These are phyloP conservation scores for Mechanitis messenoides DNA, from an alignment of 2,888 invertebrate genomes.

Conservation along the genomic window DNA sequence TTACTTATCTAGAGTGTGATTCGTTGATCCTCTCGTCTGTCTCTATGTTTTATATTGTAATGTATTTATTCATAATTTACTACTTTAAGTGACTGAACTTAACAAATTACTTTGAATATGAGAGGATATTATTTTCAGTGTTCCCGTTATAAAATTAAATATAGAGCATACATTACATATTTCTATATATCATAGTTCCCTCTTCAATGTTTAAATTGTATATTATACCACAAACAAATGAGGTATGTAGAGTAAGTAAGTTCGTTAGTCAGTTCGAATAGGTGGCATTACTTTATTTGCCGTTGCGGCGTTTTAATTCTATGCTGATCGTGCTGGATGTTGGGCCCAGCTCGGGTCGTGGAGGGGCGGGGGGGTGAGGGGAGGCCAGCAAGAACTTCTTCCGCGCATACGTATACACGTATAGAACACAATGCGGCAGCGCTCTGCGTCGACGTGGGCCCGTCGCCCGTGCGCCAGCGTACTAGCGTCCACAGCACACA, in stretches of 20 bases:
- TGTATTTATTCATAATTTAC: too few species aligned
- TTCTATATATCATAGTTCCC: too few species aligned
- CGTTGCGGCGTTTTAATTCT: constrained; percentile 14
- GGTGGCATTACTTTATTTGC: constrained; percentile 7
- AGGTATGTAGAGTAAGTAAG: neutral
- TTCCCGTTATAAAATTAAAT: too few species aligned
- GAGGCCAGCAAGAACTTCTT: constrained; percentile 36
- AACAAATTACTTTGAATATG: too few species aligned
- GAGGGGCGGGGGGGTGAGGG: constrained; percentile 23
- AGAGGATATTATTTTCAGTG: too few species aligned
- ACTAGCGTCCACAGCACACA: constrained; percentile 45
- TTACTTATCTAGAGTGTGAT: too few species aligned
- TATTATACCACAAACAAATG: neutral
- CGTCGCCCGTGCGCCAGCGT: constrained; percentile 57
- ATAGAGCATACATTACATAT: too few species aligned
- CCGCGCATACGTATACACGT: constrained; percentile 49
- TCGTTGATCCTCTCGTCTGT: too few species aligned
- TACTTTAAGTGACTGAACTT: too few species aligned
- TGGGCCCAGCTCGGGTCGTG: constrained; percentile 15
- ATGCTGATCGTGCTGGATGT: constrained; percentile 9
- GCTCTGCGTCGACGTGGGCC: constrained; percentile 59
- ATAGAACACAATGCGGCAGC: constrained; percentile 68
- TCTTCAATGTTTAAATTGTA: too few species aligned
- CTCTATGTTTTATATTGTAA: too few species aligned
- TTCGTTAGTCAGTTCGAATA: constrained; percentile 2